These are phyloP conservation scores for Cataglyphis albicans DNA, from an alignment of 2,888 invertebrate genomes.

Conservation along the genomic window DNA sequence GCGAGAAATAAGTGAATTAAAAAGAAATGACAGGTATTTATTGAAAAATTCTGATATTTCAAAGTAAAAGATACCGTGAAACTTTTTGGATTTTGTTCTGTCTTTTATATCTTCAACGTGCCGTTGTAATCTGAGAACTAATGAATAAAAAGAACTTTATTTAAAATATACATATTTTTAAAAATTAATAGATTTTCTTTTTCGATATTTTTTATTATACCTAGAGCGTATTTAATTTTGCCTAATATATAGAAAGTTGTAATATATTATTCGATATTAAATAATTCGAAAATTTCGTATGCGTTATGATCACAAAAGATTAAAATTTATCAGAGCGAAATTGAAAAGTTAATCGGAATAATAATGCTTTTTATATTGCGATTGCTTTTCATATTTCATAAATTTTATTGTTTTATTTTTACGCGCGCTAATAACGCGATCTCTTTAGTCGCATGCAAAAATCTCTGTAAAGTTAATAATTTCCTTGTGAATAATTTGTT, in stretches of 20 bases:
- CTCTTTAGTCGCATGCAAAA: not conserved
- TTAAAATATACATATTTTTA: not conserved
- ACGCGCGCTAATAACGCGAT: not conserved
- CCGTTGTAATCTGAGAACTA: not conserved
- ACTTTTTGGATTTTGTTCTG: not conserved
- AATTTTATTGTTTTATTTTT: not conserved
- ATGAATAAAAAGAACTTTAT: not conserved
- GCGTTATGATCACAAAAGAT: not conserved
- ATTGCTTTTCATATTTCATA: not conserved
- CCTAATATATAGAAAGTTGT: constrained; percentile 12
- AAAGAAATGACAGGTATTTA: constrained; percentile 28
- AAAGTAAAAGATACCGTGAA: not conserved
- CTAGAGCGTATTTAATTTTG: constrained; percentile 37
- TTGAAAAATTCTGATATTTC: constrained; percentile 4
- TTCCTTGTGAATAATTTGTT: constrained; percentile 9
- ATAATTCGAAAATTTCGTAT: not conserved
- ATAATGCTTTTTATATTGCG: not conserved
- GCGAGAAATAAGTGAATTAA: constrained; percentile 14
- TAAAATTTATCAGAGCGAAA: constrained; percentile 46
- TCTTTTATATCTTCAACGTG: not conserved
- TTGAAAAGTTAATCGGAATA: constrained; percentile 34
- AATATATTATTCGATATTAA: constrained; percentile 37
- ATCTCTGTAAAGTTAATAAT: constrained; percentile 12
- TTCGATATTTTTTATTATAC: constrained; percentile 41
- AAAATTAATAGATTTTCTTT: constrained; percentile 21